These are phyloP conservation scores for Muschampia plurimacula DNA, from an alignment of 2,888 invertebrate genomes.

Conservation along the genomic window DNA sequence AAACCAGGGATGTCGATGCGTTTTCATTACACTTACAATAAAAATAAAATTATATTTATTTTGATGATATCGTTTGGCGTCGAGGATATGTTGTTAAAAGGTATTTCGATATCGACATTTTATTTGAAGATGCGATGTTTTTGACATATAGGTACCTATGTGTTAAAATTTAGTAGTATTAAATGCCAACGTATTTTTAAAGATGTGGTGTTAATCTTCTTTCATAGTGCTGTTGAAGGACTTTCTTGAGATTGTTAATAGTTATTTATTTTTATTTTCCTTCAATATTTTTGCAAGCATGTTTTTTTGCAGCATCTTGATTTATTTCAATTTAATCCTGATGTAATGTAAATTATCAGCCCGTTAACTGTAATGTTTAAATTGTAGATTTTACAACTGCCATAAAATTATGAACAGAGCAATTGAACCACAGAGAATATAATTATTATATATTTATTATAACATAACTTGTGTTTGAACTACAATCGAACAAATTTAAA, in stretches of 20 bases:
- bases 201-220: constrained; percentile 6
- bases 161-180: constrained; percentile 11
- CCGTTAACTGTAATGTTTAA: background rate
- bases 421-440: background rate
- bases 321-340: background rate
- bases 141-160: background rate
- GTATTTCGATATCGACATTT: constrained; percentile 12
- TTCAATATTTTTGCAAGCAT: background rate
- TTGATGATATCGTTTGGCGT: constrained; percentile 29
- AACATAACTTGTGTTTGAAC: background rate
- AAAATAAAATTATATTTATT: constrained; percentile 33
- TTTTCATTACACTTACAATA: constrained; percentile 36
- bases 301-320: background rate
- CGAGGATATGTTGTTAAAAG: constrained; percentile 15
- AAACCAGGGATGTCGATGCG: constrained; percentile 49
- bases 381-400: background rate
- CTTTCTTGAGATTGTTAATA: constrained; percentile 1
- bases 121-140: constrained; percentile 14
- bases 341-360: background rate
- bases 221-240: constrained; percentile 16
- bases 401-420: background rate
- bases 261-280: background rate
- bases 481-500: background rate
- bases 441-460: background rate
- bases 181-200: constrained; percentile 16